Evolutionary conservation across 1,140 invertebrate species (phyloP), one percentile per base, ranked within the genome.

Genomic region (Pogonomyrmex barbatus): DNA sequence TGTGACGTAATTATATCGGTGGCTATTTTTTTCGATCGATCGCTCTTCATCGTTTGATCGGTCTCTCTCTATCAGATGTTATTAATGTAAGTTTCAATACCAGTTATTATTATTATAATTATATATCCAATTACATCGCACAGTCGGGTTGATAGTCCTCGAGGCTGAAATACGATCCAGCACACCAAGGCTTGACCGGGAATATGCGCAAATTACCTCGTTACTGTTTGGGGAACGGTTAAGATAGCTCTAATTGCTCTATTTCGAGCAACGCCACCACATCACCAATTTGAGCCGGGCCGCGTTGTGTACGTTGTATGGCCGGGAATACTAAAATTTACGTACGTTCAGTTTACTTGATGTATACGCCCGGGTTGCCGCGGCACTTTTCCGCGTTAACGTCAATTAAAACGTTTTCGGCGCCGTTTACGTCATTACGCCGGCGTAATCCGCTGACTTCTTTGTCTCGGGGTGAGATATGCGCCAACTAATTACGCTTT

Each of bases 151-250:
- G 24, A 47, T 6, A n/a, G 6, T 73, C 17, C 12, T 47, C 30
- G 68, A 12, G n/a, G 14, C 54, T 47, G 79, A 62, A 83, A 62
- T 45, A 33, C 39, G 24, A 70, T 17, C 33, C n/a, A n/a, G 36
- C 52, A 52, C 24, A 36, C 60, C 39, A 58, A 24, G 39, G 62
- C 36, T 67, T 56, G 56, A 62, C 78, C 68, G 78, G 67, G 77
- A 87, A 75, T 83, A 75, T 71, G 60, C 67, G 65, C 78, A 73
- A 86, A 82, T 87, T 87, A 70, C 30, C 81, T 76, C 70, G 79
- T 84, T 76, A 84, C 70, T 62, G 39, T 39, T 58, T 70, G 62
- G 33, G 42, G 52, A 65, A 84, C 52, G 81, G 82, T 84, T 84
- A 87, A 84, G 81, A 65, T 65, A 56, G 33, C 24, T 73, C 62